Evolutionary conservation across 2,888 invertebrate genomes (phyloP).

Genomic region (Salpingus planirostris): DNA sequence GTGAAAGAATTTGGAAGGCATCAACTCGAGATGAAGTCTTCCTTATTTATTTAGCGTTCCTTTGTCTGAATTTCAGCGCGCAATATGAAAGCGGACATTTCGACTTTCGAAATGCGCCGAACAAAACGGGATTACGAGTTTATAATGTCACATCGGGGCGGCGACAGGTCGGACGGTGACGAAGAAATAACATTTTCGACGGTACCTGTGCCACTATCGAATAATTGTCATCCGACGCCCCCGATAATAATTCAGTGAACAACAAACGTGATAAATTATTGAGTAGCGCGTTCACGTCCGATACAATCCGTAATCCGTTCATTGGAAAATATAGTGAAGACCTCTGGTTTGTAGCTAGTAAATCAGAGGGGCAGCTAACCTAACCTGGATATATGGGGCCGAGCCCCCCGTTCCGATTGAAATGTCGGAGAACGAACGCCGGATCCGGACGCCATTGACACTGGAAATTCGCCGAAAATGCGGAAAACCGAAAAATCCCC

Average conservation of each 20-base stretch:
- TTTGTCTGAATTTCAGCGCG: conserved; percentile 2
- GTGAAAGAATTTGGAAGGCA: conserved; percentile 15
- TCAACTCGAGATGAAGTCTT: conserved; percentile 8
- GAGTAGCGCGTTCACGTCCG: conserved; percentile 21
- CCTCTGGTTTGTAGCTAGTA: conserved; percentile 27
- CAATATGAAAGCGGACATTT: conserved; percentile 5
- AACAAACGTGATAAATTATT: conserved; percentile 18
- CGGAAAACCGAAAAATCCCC: conserved; percentile 5
- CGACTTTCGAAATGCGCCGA: background rate
- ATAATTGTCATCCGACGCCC: conserved; percentile 9
- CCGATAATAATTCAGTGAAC: conserved; percentile 10
- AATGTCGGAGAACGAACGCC: conserved; percentile 11
- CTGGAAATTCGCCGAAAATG: conserved; percentile 9
- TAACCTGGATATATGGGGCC: conserved; percentile 30
- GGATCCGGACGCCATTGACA: conserved; percentile 6
- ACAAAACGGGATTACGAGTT: background rate
- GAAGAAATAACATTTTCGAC: background rate
- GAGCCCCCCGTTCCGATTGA: conserved; percentile 16
- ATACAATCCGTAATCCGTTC: conserved; percentile 27
- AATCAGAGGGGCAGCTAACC: conserved; percentile 28
- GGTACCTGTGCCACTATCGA: background rate
- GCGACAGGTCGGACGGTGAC: background rate
- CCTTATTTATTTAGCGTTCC: conserved; percentile 9
- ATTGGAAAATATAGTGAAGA: conserved; percentile 32
- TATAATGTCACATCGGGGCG: no score